Evolutionary conservation across 2,797 vertebrate species (phyloP).

Genomic region (Eulemur rubriventer): DNA sequence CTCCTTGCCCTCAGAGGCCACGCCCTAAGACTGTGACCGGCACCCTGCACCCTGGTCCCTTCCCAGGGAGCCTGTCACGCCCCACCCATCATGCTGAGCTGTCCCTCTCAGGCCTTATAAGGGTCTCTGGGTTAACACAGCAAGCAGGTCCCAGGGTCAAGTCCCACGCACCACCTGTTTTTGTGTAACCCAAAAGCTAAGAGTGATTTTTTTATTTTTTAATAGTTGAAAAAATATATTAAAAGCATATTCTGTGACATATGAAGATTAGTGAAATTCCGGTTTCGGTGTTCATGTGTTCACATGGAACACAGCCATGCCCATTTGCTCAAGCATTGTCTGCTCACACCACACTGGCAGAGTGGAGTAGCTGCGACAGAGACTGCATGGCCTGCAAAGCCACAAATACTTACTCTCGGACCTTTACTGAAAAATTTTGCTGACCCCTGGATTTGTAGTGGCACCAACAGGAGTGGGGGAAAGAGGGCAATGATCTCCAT

Average conservation of each 20-base stretch:
- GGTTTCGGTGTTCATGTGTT: neutral
- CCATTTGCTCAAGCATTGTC: neutral
- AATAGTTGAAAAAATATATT: neutral
- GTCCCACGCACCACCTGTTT: neutral
- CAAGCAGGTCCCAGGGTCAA: neutral
- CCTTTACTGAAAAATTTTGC: neutral
- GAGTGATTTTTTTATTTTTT: neutral
- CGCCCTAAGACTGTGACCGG: neutral
- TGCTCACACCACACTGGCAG: neutral
- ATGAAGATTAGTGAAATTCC: neutral
- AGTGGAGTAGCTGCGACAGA: neutral
- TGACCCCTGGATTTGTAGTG: neutral
- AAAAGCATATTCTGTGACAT: neutral
- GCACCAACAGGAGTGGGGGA: neutral
- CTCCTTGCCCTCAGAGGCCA: neutral
- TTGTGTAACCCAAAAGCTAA: neutral
- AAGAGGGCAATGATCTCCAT: neutral
- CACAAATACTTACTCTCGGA: neutral
- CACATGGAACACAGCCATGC: neutral
- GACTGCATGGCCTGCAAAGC: neutral
- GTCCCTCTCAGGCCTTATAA: neutral
- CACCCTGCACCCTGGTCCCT: neutral
- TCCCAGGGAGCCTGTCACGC: fast-evolving
- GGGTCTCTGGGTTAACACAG: neutral
- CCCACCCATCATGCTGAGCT: fast-evolving